These are phyloP conservation scores for Elephas maximus DNA, from an alignment of 2,113 vertebrate genomes.

Conservation along the genomic window DNA sequence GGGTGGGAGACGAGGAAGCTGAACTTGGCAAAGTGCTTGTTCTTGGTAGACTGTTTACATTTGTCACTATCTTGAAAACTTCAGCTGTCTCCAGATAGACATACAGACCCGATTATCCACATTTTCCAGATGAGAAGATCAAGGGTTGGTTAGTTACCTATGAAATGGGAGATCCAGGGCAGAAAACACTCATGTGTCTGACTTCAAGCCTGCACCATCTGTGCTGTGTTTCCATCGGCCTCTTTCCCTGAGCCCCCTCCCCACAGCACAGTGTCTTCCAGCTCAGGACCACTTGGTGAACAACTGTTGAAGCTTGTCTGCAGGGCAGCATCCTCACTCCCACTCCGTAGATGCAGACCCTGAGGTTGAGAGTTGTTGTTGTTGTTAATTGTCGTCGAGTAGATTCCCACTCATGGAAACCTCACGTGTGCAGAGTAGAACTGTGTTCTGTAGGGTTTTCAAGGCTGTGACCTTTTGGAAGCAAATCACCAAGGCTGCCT, in stretches of 20 bases:
- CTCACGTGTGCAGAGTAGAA: neutral
- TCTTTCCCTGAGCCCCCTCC: rapidly evolving
- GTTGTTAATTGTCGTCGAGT: neutral
- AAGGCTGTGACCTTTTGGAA: neutral
- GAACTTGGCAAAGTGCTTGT: neutral
- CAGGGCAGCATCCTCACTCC: rapidly evolving
- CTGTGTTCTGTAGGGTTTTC: neutral
- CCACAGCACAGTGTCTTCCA: rapidly evolving
- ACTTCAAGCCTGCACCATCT: rapidly evolving
- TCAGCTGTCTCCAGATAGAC: neutral
- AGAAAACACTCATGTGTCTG: rapidly evolving
- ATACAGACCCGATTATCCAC: neutral
- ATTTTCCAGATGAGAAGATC: neutral
- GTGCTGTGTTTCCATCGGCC: rapidly evolving
- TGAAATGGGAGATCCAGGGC: rapidly evolving
- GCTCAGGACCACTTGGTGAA: rapidly evolving
- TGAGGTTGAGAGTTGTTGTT: neutral
- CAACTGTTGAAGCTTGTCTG: rapidly evolving
- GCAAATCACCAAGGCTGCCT: neutral
- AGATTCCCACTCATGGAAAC: neutral
- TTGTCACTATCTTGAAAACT: neutral
- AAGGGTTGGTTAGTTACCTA: neutral
- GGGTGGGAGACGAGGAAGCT: neutral
- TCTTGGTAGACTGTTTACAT: neutral
- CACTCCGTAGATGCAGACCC: neutral